Evolutionary conservation across 2,113 vertebrate species (phyloP), one percentile per base, ranked within the genome.

Genomic region (Vicugna pacos): DNA sequence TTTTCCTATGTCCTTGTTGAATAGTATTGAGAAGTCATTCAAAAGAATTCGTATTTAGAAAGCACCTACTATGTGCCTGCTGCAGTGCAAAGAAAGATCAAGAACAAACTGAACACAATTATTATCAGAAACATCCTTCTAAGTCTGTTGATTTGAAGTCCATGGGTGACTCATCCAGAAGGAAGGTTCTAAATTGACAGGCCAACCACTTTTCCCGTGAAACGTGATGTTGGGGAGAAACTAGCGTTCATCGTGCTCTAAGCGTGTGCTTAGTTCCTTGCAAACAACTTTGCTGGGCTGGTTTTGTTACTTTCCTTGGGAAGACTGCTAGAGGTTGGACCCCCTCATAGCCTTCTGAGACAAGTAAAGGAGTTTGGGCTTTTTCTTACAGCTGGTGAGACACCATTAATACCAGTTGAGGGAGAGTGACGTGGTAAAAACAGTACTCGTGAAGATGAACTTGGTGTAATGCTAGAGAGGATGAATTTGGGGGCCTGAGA

Each of bases 1-100:
- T 84, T 84, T 91, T 77, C 48, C 32, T 86, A n/a, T 75, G n/a
- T 85, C 15, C 17, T 94, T 90, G 30, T 81, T 69, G 90, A 92
- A 84, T 72, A 30, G n/a, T 48, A 92, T 92, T 38, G 56, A 75
- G 86, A 84, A 80, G 26, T 67, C 84, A 92, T 62, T 77, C 46
- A 19, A 87, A 93, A 87, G 28, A 84, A 72, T 5, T 5, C 76
- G 52, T 17, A 58, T 54, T 67, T 79, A 77, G 26, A 42, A 92
- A 89, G 70, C 3, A 62, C 72, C 80, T 79, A 60, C 42, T 75
- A 19, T 50, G 60, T 70, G 30, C 58, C 17, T 69, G 30, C 48
- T 14, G 56, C 1, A 12, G n/a, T 42, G 19, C n/a, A 80, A 90
- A 93, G 58, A 65, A 96, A 85, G 54, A 88, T 73, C 17, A 46